Conservation (phyloP, 2,113 vertebrate species). For the Serilophus lunatus region DNA sequence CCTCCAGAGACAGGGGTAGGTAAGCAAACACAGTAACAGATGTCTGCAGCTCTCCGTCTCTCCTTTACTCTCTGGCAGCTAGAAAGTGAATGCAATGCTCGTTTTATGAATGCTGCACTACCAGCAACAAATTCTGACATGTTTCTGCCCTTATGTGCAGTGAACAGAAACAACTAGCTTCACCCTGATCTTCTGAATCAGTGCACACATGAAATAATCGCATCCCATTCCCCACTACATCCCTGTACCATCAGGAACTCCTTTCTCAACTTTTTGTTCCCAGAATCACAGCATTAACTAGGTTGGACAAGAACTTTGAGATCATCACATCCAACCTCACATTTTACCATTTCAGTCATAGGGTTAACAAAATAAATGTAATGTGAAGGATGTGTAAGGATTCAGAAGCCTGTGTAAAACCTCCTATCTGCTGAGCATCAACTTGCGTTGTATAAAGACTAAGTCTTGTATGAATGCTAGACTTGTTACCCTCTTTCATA, state of each 20-base stretch:
- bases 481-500: not conserved
- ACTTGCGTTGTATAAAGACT: not conserved
- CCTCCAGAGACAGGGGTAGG: not conserved
- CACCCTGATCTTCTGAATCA: not conserved
- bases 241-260: not conserved
- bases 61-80: slow-evolving; percentile 1
- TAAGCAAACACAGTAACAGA: slow-evolving; percentile 2
- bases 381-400: not conserved
- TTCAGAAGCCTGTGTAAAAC: not conserved
- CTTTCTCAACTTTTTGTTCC: not conserved
- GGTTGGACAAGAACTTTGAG: too few species aligned
- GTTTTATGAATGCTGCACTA: not conserved
- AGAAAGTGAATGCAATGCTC: not conserved
- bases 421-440: not conserved
- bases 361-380: not conserved
- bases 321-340: too few species aligned
- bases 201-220: not conserved
- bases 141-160: not conserved
- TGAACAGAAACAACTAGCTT: not conserved
- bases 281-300: too few species aligned
- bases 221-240: not conserved
- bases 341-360: not conserved
- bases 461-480: not conserved
- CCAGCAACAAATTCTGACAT: not conserved
- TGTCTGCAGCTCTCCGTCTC: not conserved